Evolutionary conservation across 30 jellyfish, hydroid and myxozoan species (phyloP).

Genomic region (Pelagia noctiluca): DNA sequence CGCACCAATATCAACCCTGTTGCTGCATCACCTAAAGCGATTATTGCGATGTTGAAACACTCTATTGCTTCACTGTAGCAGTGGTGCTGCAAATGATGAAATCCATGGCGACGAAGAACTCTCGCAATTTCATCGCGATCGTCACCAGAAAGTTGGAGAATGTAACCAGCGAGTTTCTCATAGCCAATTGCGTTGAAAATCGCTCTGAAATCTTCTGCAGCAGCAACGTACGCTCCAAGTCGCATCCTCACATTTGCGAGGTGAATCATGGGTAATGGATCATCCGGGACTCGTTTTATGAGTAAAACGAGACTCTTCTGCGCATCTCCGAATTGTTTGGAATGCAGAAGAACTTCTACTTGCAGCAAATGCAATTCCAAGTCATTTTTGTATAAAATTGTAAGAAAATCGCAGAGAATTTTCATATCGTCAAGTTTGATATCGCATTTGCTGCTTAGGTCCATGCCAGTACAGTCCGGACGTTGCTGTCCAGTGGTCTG

Average conservation of each 20-base stretch:
- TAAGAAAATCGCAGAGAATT: conserved; percentile 41
- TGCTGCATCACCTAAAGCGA: conserved; percentile 75
- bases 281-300: conserved; percentile 67
- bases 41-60: conserved; percentile 78
- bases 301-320: conserved; percentile 71
- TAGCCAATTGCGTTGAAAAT: conserved; percentile 65
- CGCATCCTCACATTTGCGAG: conserved; percentile 84
- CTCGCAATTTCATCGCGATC: conserved; percentile 91
- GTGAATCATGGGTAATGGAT: conserved; percentile 81
- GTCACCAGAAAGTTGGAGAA: conserved; percentile 40
- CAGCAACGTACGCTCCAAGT: conserved; percentile 92
- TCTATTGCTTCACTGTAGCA: conserved; percentile 80
- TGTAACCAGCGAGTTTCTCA: conserved; percentile 50
- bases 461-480: too few relatives aligned
- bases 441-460: too few relatives aligned
- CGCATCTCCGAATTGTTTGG: conserved; percentile 65
- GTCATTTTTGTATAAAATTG: conserved; percentile 53
- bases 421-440: conserved; percentile 54
- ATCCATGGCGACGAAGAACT: conserved; percentile 88
- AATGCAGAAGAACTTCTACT: conserved; percentile 31
- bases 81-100: conserved; percentile 57
- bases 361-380: conserved; percentile 47
- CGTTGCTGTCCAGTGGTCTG: too few relatives aligned
- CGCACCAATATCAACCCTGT: conserved; percentile 83
- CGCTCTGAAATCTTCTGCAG: conserved; percentile 84